phyloP scores from a whole-genome alignment of 2,113 vertebrate genomes.

The Suncus etruscus region DNA sequence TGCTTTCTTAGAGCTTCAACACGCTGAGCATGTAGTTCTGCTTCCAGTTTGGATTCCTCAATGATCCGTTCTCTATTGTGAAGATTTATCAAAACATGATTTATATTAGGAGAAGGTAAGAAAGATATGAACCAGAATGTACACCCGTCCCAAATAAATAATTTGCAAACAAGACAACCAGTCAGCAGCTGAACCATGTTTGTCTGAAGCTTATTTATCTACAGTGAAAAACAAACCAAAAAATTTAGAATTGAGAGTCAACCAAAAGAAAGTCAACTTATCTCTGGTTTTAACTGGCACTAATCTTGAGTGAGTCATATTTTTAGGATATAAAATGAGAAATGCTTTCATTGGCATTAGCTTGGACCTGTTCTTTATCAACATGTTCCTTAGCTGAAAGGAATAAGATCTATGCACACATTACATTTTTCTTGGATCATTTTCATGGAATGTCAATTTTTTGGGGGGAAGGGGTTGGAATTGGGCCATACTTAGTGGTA shows the following conservation, averaged over 20 bases:
- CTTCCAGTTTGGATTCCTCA: slow-evolving; percentile 81
- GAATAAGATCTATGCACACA: not conserved
- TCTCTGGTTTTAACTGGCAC: not conserved
- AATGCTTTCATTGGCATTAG: not conserved
- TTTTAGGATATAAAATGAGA: not conserved
- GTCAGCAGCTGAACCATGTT: not conserved
- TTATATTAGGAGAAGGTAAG: slow-evolving; percentile 11
- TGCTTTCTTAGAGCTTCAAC: slow-evolving; percentile 84
- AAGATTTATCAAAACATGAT: not conserved
- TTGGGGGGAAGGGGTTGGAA: too few species aligned
- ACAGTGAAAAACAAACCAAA: not conserved
- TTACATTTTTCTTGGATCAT: not conserved
- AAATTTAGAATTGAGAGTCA: not conserved
- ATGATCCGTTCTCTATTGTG: slow-evolving; percentile 83
- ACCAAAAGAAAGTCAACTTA: not conserved
- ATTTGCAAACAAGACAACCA: not conserved
- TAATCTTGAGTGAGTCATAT: not conserved
- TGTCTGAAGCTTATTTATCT: not conserved
- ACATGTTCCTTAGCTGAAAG: not conserved
- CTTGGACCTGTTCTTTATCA: not conserved
- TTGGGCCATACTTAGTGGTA: too few species aligned
- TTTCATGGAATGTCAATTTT: not conserved
- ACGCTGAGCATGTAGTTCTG: slow-evolving; percentile 77
- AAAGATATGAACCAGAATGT: not conserved
- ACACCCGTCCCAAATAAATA: not conserved